A percentile compares a stretch with the other conserved stretches of the same genome.
Evolutionary conservation across 2,888 invertebrate species (phyloP).

Genomic region (Hybos culiciformis): DNA sequence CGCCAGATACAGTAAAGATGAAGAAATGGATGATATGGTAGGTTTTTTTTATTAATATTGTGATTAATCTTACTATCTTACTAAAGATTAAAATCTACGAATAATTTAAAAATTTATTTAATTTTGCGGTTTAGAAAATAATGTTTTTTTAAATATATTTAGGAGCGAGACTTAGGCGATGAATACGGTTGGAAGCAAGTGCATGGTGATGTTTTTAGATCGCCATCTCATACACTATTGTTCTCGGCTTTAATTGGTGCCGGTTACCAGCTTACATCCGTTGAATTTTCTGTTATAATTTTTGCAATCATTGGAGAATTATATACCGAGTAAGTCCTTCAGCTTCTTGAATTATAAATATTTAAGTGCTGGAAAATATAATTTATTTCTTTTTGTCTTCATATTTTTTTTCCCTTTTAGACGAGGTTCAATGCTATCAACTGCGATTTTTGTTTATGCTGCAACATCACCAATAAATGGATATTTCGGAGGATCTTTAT

Average conservation of each 20-base stretch:
- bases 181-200: constrained; percentile 99
- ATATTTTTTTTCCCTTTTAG: constrained; percentile 28
- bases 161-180: constrained; percentile 94
- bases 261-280: constrained; percentile 86
- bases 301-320: constrained; percentile 96
- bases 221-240: constrained; percentile 77
- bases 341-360: background rate
- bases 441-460: constrained; percentile 96
- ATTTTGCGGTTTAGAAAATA: no score
- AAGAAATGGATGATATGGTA: constrained; percentile 94
- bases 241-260: constrained; percentile 93
- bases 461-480: constrained; percentile 98
- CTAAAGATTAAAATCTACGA: no score
- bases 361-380: no score
- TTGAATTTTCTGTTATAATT: constrained; percentile 84
- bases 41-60: no score
- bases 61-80: no score
- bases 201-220: constrained; percentile 97
- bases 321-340: constrained; percentile 81
- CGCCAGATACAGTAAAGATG: constrained; percentile 97
- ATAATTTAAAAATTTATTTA: no score
- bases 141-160: no score
- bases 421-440: constrained; percentile 89
- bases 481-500: constrained; percentile 94
- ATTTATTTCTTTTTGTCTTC: no score